phyloP scores from a whole-genome alignment of 2,888 invertebrate species.

The Ormyrus labotus region DNA sequence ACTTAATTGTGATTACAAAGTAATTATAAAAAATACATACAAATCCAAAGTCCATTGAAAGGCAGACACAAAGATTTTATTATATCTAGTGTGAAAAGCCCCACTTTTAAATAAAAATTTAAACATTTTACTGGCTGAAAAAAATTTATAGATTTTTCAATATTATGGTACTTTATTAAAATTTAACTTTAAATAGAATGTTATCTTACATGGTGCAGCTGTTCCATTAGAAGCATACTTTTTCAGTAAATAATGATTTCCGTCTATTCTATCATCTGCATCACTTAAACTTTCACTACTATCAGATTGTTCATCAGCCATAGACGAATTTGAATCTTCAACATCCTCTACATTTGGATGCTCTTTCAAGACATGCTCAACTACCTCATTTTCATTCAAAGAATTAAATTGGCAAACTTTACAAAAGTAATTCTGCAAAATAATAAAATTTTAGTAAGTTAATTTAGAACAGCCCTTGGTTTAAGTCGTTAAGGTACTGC shows the following conservation, averaged over 20 bases:
- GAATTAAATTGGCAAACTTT: conserved; percentile 68
- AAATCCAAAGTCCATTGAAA: conserved; percentile 71
- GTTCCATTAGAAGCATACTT: conserved; percentile 18
- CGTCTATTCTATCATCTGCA: conserved; percentile 27
- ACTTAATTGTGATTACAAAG: conserved; percentile 15
- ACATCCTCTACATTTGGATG: conserved; percentile 61
- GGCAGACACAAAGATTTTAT: conserved; percentile 48
- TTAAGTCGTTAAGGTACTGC: too few species aligned
- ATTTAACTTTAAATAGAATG: background rate
- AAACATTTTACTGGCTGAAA: conserved; percentile 48
- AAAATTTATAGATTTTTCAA: background rate
- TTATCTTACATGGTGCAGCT: conserved; percentile 23
- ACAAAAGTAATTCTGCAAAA: conserved; percentile 66
- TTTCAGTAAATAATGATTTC: conserved; percentile 6
- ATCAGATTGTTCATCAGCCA: conserved; percentile 56
- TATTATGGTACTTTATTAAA: background rate
- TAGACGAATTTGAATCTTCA: conserved; percentile 47
- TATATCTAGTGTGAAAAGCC: background rate
- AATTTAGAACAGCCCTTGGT: too few species aligned
- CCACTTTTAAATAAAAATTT: conserved; percentile 45
- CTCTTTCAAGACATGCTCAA: conserved; percentile 64
- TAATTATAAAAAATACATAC: conserved; percentile 61
- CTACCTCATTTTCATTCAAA: conserved; percentile 62
- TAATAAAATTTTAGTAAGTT: background rate
- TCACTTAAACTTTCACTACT: conserved; percentile 32